phyloP scores from a whole-genome alignment of 2,797 vertebrate species.

The Hoplostethus atlanticus region DNA sequence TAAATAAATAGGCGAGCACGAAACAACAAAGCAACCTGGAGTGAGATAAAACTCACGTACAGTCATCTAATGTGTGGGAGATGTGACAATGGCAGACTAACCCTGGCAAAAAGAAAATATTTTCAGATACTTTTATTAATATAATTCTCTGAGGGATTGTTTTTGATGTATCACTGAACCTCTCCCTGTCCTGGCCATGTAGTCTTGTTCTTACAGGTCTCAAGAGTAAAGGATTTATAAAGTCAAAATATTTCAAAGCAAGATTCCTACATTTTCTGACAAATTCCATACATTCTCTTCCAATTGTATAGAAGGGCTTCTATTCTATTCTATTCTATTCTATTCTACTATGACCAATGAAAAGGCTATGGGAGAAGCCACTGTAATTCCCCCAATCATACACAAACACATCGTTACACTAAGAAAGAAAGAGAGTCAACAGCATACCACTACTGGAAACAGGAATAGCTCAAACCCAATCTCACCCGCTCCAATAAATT shows the following conservation, averaged over 20 bases:
- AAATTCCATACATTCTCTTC: neutral
- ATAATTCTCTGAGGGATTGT: slow-evolving; percentile 19
- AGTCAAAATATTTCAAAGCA: too few relatives aligned
- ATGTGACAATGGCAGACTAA: neutral
- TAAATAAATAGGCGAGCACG: neutral
- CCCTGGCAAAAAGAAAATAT: neutral
- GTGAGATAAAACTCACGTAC: slow-evolving; percentile 5
- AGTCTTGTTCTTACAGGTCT: slow-evolving; percentile 7
- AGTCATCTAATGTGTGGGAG: slow-evolving; percentile 10
- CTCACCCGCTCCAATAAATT: slow-evolving; percentile 57
- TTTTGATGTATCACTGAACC: slow-evolving; percentile 9
- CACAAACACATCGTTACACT: neutral
- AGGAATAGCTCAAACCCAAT: slow-evolving; percentile 37
- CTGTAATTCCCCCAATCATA: neutral
- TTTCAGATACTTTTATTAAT: slow-evolving; percentile 41
- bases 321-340: too few relatives aligned
- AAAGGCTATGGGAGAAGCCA: too few relatives aligned
- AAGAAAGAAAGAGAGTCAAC: slow-evolving; percentile 10
- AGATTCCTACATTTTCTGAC: too few relatives aligned
- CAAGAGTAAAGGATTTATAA: slow-evolving; percentile 13
- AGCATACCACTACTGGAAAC: slow-evolving; percentile 2
- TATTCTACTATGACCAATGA: too few relatives aligned
- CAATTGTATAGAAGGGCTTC: neutral
- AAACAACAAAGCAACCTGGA: slow-evolving; percentile 8
- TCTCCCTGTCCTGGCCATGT: neutral